Percentiles rank a stretch among this genome's conserved stretches.
Evolutionary conservation across 2,888 invertebrate species (phyloP).

Genomic region (Axea sp.): DNA sequence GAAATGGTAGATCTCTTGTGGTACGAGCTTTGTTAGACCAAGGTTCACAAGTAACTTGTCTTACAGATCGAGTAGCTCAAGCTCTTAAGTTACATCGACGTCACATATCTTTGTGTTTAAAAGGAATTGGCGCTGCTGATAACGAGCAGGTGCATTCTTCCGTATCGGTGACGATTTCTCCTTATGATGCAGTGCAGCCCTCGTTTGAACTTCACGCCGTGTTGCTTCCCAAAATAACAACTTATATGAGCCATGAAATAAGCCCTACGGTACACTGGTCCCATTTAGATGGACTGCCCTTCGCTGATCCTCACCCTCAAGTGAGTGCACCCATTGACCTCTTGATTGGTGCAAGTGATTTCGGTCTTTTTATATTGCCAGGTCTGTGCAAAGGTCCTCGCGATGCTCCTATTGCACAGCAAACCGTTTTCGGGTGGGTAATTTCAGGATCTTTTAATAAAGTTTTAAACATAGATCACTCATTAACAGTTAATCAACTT

Average conservation of each 20-base stretch:
- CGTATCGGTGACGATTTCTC: neutral
- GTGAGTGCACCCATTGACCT: neutral
- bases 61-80: slow-evolving; percentile 1
- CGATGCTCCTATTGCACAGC: slow-evolving; percentile 11
- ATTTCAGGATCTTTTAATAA: neutral
- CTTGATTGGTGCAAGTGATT: slow-evolving; percentile 4
- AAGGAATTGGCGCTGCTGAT: slow-evolving; percentile 1
- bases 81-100: neutral
- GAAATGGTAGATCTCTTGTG: neutral
- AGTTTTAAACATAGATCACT: neutral
- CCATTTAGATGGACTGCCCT: neutral
- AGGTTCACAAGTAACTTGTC: slow-evolving; percentile 18
- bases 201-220: neutral
- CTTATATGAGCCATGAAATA: neutral
- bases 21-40: slow-evolving; percentile 21
- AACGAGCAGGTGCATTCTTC: neutral
- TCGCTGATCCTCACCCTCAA: slow-evolving; percentile 8
- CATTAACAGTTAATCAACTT: neutral
- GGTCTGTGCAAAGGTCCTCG: slow-evolving; percentile 6
- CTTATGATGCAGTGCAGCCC: neutral
- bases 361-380: slow-evolving; percentile 1
- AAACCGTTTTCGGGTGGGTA: slow-evolving; percentile 22
- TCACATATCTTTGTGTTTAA: neutral
- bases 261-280: neutral
- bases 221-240: neutral